These are phyloP conservation scores for Cryptotermes secundus DNA, from an alignment of 1,140 invertebrate genomes.

Conservation along the genomic window DNA sequence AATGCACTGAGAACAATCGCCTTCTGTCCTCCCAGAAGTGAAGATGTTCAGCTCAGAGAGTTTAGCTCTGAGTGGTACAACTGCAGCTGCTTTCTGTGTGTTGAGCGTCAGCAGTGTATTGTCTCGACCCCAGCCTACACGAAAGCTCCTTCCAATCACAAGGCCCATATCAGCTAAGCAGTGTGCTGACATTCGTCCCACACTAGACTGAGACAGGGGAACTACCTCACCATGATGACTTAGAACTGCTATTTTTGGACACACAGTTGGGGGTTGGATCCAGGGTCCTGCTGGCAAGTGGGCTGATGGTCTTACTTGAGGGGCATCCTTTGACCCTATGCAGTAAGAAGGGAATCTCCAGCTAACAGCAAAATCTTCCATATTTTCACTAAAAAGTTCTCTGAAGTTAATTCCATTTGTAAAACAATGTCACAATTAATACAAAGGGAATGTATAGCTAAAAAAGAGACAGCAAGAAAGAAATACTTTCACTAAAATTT, in stretches of 20 bases:
- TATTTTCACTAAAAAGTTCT: background rate
- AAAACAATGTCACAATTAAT: too few species aligned
- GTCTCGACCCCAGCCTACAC: slow-evolving; percentile 73
- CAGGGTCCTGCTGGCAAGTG: background rate
- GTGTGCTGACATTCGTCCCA: slow-evolving; percentile 51
- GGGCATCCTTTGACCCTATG: background rate
- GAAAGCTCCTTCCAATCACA: slow-evolving; percentile 60
- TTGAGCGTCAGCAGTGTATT: slow-evolving; percentile 58
- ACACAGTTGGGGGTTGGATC: slow-evolving; percentile 36
- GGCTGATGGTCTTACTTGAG: background rate
- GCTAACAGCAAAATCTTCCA: background rate
- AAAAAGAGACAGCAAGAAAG: too few species aligned
- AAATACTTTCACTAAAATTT: too few species aligned
- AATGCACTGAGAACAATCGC: slow-evolving; percentile 45
- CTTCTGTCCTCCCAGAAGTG: slow-evolving; percentile 41
- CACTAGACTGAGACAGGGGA: slow-evolving; percentile 49
- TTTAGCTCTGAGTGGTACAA: slow-evolving; percentile 43
- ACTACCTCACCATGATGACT: slow-evolving; percentile 50
- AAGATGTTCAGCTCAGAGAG: slow-evolving; percentile 45
- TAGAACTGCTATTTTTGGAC: slow-evolving; percentile 45
- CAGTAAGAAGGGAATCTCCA: background rate
- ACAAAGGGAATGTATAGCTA: too few species aligned
- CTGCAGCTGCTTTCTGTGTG: slow-evolving; percentile 45
- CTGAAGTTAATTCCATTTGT: background rate
- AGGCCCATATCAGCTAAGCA: slow-evolving; percentile 62